Percentiles rank a stretch among this genome's conserved stretches.
Evolutionary conservation across 2,797 vertebrate genomes (phyloP).

Genomic region (Danio aesculapii): DNA sequence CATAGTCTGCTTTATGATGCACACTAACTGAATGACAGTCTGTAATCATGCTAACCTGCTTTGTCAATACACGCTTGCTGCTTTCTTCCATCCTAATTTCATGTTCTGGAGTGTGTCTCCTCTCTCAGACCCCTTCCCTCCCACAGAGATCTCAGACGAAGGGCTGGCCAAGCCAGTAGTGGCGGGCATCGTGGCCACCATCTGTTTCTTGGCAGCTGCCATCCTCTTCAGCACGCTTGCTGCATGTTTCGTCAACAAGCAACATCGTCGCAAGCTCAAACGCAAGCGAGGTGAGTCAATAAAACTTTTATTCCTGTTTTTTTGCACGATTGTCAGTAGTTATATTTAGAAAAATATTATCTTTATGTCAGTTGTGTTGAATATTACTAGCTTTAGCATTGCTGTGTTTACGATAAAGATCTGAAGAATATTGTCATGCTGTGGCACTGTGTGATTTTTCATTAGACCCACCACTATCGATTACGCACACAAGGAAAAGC

Average conservation of each 20-base stretch:
- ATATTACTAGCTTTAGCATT: conserved; percentile 14
- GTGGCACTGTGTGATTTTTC: conserved; percentile 61
- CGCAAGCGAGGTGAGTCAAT: conserved; percentile 92
- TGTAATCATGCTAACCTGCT: conserved; percentile 33
- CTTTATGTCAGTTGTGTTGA: not conserved
- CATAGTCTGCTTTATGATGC: conserved; percentile 31
- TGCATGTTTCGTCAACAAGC: conserved; percentile 98
- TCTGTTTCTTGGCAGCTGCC: conserved; percentile 97
- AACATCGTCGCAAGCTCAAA: conserved; percentile 97
- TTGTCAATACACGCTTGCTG: conserved; percentile 58
- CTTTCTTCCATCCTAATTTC: conserved; percentile 58
- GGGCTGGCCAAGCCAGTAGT: conserved; percentile 95
- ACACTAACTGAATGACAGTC: conserved; percentile 32
- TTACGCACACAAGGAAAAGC: conserved; percentile 99
- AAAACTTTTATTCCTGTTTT: too few relatives aligned
- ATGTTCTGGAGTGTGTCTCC: conserved; percentile 60
- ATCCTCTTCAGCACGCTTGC: conserved; percentile 98
- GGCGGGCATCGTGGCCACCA: conserved; percentile 97
- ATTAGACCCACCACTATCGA: conserved; percentile 97
- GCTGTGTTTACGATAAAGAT: conserved; percentile 22
- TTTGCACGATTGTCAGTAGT: not conserved
- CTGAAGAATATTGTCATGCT: conserved; percentile 37
- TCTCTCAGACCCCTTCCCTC: conserved; percentile 90
- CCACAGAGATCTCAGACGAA: conserved; percentile 92
- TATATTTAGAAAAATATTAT: not conserved